Percentiles rank a stretch among this genome's conserved stretches.
Evolutionary conservation across 2,888 invertebrate species (phyloP).

Genomic region (Rhamphomyia laevipes): DNA sequence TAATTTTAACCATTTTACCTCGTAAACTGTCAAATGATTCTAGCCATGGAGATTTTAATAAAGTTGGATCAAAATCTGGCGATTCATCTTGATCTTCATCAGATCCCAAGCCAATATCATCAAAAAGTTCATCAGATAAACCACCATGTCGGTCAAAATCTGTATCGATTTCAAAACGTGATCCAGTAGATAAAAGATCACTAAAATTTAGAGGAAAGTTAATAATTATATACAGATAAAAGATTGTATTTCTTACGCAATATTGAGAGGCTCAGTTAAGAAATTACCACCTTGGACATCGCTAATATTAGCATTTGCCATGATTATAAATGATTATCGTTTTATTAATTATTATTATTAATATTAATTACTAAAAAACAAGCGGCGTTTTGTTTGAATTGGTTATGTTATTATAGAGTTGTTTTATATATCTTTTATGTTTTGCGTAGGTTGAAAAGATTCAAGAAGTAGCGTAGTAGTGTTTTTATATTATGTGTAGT

Average conservation of each 20-base stretch:
- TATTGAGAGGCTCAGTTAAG: background rate
- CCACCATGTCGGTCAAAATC: conserved; percentile 21
- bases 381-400: too few relatives aligned
- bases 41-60: conserved; percentile 31
- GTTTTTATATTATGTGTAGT: too few relatives aligned
- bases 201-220: conserved; percentile 8
- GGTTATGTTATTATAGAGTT: too few relatives aligned
- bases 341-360: too few relatives aligned
- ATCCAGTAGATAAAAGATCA: conserved; percentile 22
- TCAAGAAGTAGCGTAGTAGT: too few relatives aligned
- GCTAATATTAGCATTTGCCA: too few relatives aligned
- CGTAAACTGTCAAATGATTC: conserved; percentile 28
- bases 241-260: background rate
- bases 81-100: conserved; percentile 22
- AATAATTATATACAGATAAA: background rate
- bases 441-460: too few relatives aligned
- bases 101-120: conserved; percentile 21
- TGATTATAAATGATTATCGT: too few relatives aligned
- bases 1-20: conserved; percentile 23
- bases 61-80: conserved; percentile 9
- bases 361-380: too few relatives aligned
- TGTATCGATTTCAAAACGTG: conserved; percentile 29
- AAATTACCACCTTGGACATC: background rate
- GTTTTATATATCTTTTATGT: too few relatives aligned
- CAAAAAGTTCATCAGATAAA: conserved; percentile 18